These are phyloP conservation scores for Caenorhabditis sulstoni DNA, from an alignment of 2,888 invertebrate genomes.

Conservation along the genomic window DNA sequence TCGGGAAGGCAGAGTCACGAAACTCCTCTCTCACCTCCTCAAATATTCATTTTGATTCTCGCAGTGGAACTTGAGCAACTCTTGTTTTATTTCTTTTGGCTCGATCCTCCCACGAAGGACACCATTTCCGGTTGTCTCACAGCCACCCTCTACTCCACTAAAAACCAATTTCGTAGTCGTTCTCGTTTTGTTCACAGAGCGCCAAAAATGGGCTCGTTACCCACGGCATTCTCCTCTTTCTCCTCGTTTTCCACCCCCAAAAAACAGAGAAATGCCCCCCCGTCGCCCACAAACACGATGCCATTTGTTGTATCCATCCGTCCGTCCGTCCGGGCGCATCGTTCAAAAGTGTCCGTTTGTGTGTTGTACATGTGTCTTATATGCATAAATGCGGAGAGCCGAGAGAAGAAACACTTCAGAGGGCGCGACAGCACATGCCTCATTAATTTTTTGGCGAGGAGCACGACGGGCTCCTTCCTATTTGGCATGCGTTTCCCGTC, in stretches of 20 bases:
- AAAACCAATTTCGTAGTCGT: constrained; percentile 27
- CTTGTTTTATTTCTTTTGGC: too few species aligned
- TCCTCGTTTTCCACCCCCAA: constrained; percentile 12
- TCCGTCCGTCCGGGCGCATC: constrained; percentile 33
- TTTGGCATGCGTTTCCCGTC: constrained; percentile 12
- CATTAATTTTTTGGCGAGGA: constrained; percentile 50
- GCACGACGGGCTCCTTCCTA: background rate
- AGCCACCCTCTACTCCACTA: background rate
- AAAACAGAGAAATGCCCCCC: constrained; percentile 4
- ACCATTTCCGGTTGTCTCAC: background rate
- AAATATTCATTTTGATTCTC: too few species aligned
- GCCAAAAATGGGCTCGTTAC: constrained; percentile 32
- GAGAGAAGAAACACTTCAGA: constrained; percentile 49
- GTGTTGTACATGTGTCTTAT: constrained; percentile 38
- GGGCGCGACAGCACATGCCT: constrained; percentile 34
- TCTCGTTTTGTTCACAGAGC: background rate
- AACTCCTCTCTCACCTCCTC: too few species aligned
- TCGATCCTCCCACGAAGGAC: too few species aligned
- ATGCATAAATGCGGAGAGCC: constrained; percentile 42
- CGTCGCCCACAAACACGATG: constrained; percentile 23
- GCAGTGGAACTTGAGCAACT: too few species aligned
- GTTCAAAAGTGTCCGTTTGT: constrained; percentile 20
- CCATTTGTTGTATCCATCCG: constrained; percentile 24
- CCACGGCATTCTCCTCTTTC: constrained; percentile 32
- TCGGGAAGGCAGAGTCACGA: too few species aligned